Evolutionary conservation across 2,113 vertebrate species (phyloP).

Genomic region (Struthio camelus): DNA sequence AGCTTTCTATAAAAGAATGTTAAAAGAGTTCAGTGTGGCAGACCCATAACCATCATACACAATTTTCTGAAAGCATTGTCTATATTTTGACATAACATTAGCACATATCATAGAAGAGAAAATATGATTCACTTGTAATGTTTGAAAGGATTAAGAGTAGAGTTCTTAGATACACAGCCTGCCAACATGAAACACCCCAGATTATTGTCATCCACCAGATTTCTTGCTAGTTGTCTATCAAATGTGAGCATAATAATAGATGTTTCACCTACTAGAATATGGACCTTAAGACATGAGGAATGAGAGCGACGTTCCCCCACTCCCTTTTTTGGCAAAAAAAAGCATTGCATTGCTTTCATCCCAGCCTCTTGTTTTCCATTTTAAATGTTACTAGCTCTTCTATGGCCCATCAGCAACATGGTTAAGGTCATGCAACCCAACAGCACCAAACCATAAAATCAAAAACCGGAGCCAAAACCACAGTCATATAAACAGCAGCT

Average conservation of each 20-base stretch:
- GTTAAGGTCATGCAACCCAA: not conserved
- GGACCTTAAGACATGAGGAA: not conserved
- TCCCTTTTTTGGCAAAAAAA: not conserved
- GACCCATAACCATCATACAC: not conserved
- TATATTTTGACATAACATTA: not conserved
- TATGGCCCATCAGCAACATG: not conserved
- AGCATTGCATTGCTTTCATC: not conserved
- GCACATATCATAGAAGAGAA: not conserved
- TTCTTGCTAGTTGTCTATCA: not conserved
- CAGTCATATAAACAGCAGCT: not conserved
- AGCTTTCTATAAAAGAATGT: conserved; percentile 75
- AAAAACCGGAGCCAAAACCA: not conserved
- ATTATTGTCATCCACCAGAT: not conserved
- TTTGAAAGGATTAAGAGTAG: not conserved
- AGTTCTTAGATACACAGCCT: not conserved
- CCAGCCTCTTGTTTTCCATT: not conserved
- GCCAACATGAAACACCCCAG: not conserved
- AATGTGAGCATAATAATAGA: not conserved
- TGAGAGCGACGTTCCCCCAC: not conserved
- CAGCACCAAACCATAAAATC: not conserved
- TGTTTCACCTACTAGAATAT: not conserved
- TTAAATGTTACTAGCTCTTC: not conserved
- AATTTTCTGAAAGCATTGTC: not conserved
- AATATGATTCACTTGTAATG: not conserved
- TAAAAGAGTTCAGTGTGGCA: not conserved